A percentile compares a stretch with the other conserved stretches of the same genome.
Evolutionary conservation across 1,140 invertebrate species (phyloP).

Genomic region (Bombus affinis): DNA sequence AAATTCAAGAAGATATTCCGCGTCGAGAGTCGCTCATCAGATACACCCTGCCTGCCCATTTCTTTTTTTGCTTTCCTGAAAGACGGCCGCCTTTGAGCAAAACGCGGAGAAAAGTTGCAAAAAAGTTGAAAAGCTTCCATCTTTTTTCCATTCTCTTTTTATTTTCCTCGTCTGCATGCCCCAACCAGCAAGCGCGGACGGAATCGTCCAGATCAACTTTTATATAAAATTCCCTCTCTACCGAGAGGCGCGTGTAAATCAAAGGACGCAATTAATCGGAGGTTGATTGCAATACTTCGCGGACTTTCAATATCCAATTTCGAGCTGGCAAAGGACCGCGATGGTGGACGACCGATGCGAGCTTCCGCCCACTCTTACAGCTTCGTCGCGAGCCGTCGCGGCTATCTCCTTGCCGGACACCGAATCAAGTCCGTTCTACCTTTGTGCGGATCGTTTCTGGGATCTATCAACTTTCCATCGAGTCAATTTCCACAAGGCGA

Average conservation of each 20-base stretch:
- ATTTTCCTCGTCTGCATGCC: background rate
- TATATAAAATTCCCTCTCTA: constrained; percentile 45
- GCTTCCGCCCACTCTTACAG: background rate
- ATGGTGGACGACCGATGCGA: background rate
- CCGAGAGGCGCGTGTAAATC: constrained; percentile 56
- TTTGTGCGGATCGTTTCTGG: background rate
- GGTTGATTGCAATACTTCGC: constrained; percentile 67
- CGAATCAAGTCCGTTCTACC: background rate
- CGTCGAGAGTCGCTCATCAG: constrained; percentile 9
- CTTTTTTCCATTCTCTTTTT: background rate
- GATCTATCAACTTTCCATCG: background rate
- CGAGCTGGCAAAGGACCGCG: background rate
- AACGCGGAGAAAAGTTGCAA: constrained; percentile 30
- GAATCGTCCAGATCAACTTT: constrained; percentile 60
- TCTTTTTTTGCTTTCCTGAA: background rate
- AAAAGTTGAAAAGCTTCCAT: constrained; percentile 50
- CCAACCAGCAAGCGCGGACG: background rate
- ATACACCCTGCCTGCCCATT: background rate
- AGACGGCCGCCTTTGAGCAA: constrained; percentile 50
- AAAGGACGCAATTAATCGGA: constrained; percentile 68
- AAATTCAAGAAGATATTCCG: constrained; percentile 12
- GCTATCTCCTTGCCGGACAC: constrained; percentile 38
- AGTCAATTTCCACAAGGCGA: constrained; percentile 11
- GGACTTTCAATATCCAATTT: constrained; percentile 69
- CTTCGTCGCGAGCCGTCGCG: background rate